Conservation (phyloP, 2,888 invertebrate species). For the Papilio protenor region DNA sequence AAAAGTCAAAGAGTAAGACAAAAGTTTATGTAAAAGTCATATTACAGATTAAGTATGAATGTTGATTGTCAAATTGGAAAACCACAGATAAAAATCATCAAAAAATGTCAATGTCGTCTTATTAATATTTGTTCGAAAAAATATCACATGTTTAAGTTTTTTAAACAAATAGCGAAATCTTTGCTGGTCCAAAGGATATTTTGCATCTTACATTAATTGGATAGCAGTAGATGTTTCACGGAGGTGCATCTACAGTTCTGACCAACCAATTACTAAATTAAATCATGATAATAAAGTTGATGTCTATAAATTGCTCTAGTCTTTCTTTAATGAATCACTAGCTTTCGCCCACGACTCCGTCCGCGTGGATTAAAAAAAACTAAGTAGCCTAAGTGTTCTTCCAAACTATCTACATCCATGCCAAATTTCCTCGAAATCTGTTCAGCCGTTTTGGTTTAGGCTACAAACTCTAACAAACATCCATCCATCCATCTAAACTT, state of each 20-base stretch:
- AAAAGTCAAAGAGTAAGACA: slow-evolving; percentile 36
- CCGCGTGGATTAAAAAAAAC: too few relatives aligned
- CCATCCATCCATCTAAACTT: too few relatives aligned
- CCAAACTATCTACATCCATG: too few relatives aligned
- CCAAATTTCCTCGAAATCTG: too few relatives aligned
- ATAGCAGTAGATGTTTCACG: too few relatives aligned
- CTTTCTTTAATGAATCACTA: neutral
- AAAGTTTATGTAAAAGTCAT: slow-evolving; percentile 45
- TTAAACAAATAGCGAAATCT: too few relatives aligned
- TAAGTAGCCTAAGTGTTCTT: too few relatives aligned
- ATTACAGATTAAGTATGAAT: slow-evolving; percentile 47
- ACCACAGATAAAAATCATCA: slow-evolving; percentile 1
- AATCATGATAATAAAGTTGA: neutral
- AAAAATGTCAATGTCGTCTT: neutral
- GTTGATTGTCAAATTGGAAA: slow-evolving; percentile 41
- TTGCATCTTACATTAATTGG: too few relatives aligned
- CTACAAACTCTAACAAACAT: too few relatives aligned
- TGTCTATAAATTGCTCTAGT: neutral
- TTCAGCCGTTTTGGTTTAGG: too few relatives aligned
- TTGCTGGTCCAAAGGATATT: too few relatives aligned
- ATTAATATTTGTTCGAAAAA: neutral
- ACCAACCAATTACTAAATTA: neutral
- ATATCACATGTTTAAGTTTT: neutral
- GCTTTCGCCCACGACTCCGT: too few relatives aligned
- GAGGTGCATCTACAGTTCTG: neutral